Percentiles rank a stretch among this genome's conserved stretches.
phyloP scores from a whole-genome alignment of 2,113 vertebrate species.

The Centropus bengalensis region DNA sequence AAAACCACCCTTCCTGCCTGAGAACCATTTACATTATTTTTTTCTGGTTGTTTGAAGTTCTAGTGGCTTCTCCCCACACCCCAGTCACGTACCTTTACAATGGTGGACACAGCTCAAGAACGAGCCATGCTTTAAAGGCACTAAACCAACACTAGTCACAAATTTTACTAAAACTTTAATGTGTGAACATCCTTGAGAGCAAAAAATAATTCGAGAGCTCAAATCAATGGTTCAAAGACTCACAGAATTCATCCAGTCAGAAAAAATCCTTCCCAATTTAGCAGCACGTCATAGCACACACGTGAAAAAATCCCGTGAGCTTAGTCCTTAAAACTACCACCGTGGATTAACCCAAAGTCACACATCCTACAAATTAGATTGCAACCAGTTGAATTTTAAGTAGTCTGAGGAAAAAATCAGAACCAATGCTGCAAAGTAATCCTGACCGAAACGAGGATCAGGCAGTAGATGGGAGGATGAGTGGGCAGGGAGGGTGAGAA shows the following conservation, averaged over 20 bases:
- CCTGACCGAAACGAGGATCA: not conserved
- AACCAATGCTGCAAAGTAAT: not conserved
- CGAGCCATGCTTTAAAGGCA: not conserved
- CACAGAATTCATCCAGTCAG: not conserved
- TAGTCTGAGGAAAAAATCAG: not conserved
- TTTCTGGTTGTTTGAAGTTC: not conserved
- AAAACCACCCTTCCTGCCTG: not conserved
- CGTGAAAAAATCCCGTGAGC: accelerated
- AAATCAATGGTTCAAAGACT: not conserved
- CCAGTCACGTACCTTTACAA: not conserved
- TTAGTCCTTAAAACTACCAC: not conserved
- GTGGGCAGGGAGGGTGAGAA: not conserved
- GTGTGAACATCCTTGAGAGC: not conserved
- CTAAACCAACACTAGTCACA: not conserved
- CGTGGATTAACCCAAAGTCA: not conserved
- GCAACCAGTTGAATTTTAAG: not conserved
- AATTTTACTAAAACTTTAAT: not conserved
- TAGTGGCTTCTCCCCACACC: not conserved
- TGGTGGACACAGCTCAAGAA: not conserved
- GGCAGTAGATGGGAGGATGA: not conserved
- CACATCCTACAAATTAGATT: not conserved
- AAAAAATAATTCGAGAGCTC: not conserved
- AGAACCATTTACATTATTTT: not conserved
- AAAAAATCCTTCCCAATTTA: not conserved
- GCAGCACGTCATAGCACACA: not conserved